Base-by-base conservation (phyloP, 1,140 invertebrate species). In the Caenorhabditis tropicalis region DNA sequence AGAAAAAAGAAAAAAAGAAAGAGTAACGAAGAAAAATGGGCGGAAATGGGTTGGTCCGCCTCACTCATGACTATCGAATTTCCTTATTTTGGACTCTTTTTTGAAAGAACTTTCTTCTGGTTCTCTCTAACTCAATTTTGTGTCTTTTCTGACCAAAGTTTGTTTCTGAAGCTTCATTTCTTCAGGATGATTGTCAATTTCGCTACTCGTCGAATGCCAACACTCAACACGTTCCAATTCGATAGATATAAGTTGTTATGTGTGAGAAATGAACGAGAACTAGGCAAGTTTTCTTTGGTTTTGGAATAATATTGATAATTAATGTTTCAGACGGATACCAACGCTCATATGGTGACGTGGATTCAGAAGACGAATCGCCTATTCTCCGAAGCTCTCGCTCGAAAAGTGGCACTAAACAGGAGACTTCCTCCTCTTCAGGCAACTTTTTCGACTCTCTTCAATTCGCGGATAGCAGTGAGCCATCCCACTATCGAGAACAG, bases 261-360 rank as follows among this genome's bases (percentile, higher is more conserved):
- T 74, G 65, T 74, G 0, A 43, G 65, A 27, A 74, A 74, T 43
- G 65, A 74, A 10, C 16, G 65, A 46, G 65, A 74, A 46, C 16
- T 74, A 24, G 58, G 58, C 36, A 36, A 36, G 4, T 16, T 33
- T 36, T 29, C 0, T 1, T 29, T 58, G 12, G 5, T 6, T 19
- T 6, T 51, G 15, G 15, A 19, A 19, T 19, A 15, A 51, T 51
- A 19, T 0, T 0, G 1, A 65, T n/a, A 19, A 19, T 27, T 65
- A 4, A n/a, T 27, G 33, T 9, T 65, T 19, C 31, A 65, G 65
- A 74, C 15, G 36, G 65, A 19, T 74, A 74, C 15, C 65, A 74
- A 74, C 65, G 65, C n/a, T 74, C 65, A 31, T 74, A 74, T 74
- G 65, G 65, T 43, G 65, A 74, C 19, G 33, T 74, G n/a, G 65